phyloP scores from a whole-genome alignment of 2,888 invertebrate species.

The Archips crataeganus region DNA sequence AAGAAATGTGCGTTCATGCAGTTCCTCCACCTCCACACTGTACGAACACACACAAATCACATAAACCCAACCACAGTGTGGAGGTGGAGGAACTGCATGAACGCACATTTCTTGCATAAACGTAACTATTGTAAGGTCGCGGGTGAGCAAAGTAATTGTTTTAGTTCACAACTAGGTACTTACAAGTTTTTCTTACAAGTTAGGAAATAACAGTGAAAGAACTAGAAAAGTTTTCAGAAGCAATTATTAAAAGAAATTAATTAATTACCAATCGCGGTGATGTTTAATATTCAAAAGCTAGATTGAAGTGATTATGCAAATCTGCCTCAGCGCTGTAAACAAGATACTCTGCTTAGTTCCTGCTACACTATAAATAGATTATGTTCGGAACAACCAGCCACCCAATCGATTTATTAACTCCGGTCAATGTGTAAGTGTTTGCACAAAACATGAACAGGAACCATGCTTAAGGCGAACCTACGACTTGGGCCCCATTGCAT shows the following conservation, averaged over 20 bases:
- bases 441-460: neutral
- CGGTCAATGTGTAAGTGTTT: neutral
- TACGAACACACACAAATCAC: too few species aligned
- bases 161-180: too few species aligned
- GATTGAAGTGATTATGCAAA: slow-evolving; percentile 20
- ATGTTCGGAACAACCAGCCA: neutral
- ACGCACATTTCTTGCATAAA: too few species aligned
- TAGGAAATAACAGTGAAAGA: neutral
- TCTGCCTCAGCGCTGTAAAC: slow-evolving; percentile 3
- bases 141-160: too few species aligned
- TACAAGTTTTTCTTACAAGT: neutral
- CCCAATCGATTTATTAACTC: neutral
- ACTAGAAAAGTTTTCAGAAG: neutral
- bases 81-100: too few species aligned
- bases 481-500: too few species aligned
- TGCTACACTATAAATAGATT: neutral
- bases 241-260: neutral
- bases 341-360: slow-evolving; percentile 11
- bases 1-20: too few species aligned
- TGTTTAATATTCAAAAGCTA: slow-evolving; percentile 15
- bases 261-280: neutral
- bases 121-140: too few species aligned
- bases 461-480: neutral
- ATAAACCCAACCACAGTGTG: too few species aligned
- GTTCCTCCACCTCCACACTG: too few species aligned